These are phyloP conservation scores for Trissolcus basalis DNA, from an alignment of 1,140 invertebrate species.

Conservation along the genomic window DNA sequence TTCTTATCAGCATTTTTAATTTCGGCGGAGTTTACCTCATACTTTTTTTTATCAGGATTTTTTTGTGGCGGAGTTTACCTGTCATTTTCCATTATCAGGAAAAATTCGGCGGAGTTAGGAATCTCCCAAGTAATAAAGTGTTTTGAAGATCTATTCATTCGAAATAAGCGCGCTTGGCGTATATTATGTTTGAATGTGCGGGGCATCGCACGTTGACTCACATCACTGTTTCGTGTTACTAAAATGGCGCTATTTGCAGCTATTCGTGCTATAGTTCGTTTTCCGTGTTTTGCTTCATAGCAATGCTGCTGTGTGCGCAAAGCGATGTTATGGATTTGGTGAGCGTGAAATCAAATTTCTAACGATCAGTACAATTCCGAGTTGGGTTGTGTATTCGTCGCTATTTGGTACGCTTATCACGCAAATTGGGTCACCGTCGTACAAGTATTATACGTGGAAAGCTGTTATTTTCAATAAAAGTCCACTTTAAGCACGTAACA, in stretches of 20 bases:
- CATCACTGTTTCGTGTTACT: constrained; percentile 39
- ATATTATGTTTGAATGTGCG: constrained; percentile 41
- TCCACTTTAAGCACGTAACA: constrained; percentile 35
- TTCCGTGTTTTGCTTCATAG: constrained; percentile 42
- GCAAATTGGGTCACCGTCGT: constrained; percentile 44
- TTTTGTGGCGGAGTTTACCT: no score
- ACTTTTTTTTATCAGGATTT: no score
- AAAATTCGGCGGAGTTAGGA: no score
- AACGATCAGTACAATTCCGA: constrained; percentile 63
- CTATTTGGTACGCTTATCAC: constrained; percentile 51
- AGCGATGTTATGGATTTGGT: constrained; percentile 66
- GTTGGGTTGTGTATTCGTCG: constrained; percentile 34
- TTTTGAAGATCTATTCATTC: constrained; percentile 32
- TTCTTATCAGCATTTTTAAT: no score
- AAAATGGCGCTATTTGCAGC: constrained; percentile 41
- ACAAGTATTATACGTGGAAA: constrained; percentile 28
- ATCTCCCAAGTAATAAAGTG: constrained; percentile 21
- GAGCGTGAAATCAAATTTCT: constrained; percentile 73
- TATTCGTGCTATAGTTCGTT: constrained; percentile 31
- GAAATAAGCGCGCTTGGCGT: constrained; percentile 26
- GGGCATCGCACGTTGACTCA: constrained; percentile 39
- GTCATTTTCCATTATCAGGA: no score
- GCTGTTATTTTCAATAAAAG: constrained; percentile 46
- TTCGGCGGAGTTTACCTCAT: no score
- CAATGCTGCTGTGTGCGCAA: constrained; percentile 52